Base-by-base conservation (phyloP, 2,797 vertebrate species). In the Cyprinodon diabolis region DNA sequence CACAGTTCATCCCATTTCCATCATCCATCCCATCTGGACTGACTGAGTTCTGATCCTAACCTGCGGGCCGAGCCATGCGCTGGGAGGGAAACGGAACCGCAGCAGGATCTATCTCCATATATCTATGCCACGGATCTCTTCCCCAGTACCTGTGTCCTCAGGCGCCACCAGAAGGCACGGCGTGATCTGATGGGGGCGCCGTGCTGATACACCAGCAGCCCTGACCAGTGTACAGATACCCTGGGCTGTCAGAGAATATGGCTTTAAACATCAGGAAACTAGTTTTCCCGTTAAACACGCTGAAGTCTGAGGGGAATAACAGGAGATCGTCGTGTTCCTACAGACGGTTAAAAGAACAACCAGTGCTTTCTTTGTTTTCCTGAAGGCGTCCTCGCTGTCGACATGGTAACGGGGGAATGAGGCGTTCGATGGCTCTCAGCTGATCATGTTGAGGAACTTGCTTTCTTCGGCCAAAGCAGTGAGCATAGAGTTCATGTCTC, bases 401-500 rank as follows among this genome's bases (percentile, higher is more conserved):
- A 84, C 72, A 66, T 75, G 70, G 56, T 75, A 67, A 77, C 71
- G 77, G 74, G 82, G 74, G 81, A 77, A 80, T 65, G 79, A 84
- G 81, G 72, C 74, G 68, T 82, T 76, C 37, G 49, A 72, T 71
- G 57, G 75, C 79, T 75, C 78, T 97, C 95, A 99, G 84, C 96
- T 97, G 90, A 98, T 98, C 96, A 99, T 94, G 87, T 98, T 99
- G 78, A 99, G 95, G 87, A 98, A 98, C 93, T 97, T 99, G 94
- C 93, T 99, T 92, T 99, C 98, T 89, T 99, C 98, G 0, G 97
- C 98, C 91, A 99, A 91, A 6, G 98, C 97, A 45, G 96, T 98
- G 75, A 99, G 95, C 98, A 99, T 98, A 73, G 98, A 99, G 93
- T 95, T 99, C 98, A 99, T 99, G 81, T 99, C 98, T 25, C 98